phyloP scores from a whole-genome alignment of 2,888 invertebrate genomes.

The Spodoptera littoralis region DNA sequence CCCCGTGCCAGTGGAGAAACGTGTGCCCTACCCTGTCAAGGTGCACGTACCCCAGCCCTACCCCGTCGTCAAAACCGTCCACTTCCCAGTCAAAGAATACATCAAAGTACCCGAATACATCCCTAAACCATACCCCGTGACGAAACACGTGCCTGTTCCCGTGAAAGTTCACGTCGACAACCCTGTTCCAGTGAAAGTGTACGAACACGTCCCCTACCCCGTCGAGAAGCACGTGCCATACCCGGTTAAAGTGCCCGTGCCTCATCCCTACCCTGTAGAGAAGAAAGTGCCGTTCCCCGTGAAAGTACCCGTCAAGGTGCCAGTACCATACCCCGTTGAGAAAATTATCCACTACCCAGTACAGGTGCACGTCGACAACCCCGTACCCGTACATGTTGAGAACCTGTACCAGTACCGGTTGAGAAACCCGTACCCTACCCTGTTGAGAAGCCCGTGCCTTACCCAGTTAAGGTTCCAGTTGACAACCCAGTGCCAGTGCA shows the following conservation, averaged over 20 bases:
- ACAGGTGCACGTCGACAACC: conserved; percentile 91
- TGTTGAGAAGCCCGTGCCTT: conserved; percentile 91
- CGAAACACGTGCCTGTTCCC: conserved; percentile 90
- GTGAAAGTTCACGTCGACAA: conserved; percentile 91
- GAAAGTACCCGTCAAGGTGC: conserved; percentile 91
- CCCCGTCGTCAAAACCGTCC: conserved; percentile 91
- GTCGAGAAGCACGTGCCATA: conserved; percentile 91
- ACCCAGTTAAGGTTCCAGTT: conserved; percentile 91
- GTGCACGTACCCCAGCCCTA: conserved; percentile 92
- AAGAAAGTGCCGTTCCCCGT: conserved; percentile 91
- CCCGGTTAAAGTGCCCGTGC: conserved; percentile 92
- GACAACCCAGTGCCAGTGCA: conserved; percentile 92
- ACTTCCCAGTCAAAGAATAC: conserved; percentile 90
- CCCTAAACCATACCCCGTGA: conserved; percentile 91
- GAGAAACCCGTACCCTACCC: conserved; percentile 93
- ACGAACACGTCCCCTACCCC: conserved; percentile 91
- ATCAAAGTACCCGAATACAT: conserved; percentile 91
- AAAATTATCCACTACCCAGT: conserved; percentile 92
- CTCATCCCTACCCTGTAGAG: conserved; percentile 92
- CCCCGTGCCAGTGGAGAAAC: conserved; percentile 91
- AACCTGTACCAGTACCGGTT: conserved; percentile 92
- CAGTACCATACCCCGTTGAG: conserved; percentile 93
- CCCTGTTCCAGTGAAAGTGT: conserved; percentile 90
- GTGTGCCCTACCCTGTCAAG: conserved; percentile 90
- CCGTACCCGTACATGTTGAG: conserved; percentile 91